Conservation (phyloP, 2,888 invertebrate species). For the Nomada ruficornis region DNA sequence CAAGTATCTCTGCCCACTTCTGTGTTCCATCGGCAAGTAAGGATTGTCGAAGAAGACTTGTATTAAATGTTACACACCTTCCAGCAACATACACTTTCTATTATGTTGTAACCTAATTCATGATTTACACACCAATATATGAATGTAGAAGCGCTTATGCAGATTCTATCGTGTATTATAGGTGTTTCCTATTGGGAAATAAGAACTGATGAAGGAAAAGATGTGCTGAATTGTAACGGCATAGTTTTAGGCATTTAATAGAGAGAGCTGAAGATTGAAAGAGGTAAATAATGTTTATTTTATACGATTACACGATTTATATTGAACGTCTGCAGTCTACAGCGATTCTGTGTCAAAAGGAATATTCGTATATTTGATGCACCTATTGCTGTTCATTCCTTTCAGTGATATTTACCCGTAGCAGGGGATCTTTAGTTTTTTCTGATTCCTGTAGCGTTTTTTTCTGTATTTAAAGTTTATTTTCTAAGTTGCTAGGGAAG, state of each 20-base stretch:
- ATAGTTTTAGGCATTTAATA: slow-evolving; percentile 11
- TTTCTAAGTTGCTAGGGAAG: not conserved
- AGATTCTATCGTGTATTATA: slow-evolving; percentile 24
- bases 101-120: slow-evolving; percentile 29
- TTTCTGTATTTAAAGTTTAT: not conserved
- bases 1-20: slow-evolving; percentile 47
- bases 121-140: slow-evolving; percentile 32
- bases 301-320: slow-evolving; percentile 11
- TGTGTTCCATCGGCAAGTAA: slow-evolving; percentile 58
- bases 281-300: not conserved
- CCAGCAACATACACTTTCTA: slow-evolving; percentile 32
- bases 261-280: slow-evolving; percentile 18
- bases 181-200: slow-evolving; percentile 25
- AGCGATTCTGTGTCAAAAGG: slow-evolving; percentile 1
- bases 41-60: slow-evolving; percentile 54
- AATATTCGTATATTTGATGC: not conserved
- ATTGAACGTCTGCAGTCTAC: not conserved
- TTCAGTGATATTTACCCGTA: not conserved
- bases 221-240: slow-evolving; percentile 13
- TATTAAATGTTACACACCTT: slow-evolving; percentile 41
- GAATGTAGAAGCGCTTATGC: slow-evolving; percentile 50
- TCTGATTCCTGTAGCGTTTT: not conserved
- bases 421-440: not conserved
- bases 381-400: slow-evolving; percentile 23
- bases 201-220: slow-evolving; percentile 7